Evolutionary conservation across 35 echinoderm and acorn worm species (phyloP).

Genomic region (Lytechinus pictus): DNA sequence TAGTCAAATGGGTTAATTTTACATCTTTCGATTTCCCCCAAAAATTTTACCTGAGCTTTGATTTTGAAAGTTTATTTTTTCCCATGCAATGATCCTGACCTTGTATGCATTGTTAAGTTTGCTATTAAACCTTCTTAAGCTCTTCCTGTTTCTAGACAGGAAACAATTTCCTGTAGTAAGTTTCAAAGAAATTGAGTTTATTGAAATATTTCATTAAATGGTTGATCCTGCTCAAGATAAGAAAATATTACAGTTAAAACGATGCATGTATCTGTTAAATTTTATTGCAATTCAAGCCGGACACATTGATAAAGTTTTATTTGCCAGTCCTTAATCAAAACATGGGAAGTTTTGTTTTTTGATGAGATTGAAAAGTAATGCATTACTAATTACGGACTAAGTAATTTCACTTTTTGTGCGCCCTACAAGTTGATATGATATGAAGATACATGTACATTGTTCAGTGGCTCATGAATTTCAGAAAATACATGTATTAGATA

Average conservation of each 20-base stretch:
- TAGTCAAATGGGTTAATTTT: not conserved
- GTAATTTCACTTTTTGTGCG: not conserved
- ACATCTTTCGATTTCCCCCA: not conserved
- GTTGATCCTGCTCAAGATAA: not conserved
- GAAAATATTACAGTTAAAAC: not conserved
- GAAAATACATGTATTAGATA: no score
- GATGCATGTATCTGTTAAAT: not conserved
- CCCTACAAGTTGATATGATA: no score
- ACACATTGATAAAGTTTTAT: not conserved
- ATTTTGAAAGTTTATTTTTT: not conserved
- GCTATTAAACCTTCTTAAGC: not conserved
- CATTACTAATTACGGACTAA: not conserved
- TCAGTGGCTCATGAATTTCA: no score
- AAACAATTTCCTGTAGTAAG: not conserved
- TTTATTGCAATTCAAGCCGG: not conserved
- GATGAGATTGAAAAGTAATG: not conserved
- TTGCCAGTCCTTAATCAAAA: not conserved
- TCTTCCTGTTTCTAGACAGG: not conserved
- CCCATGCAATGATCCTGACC: not conserved
- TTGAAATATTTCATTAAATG: not conserved
- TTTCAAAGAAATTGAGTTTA: not conserved
- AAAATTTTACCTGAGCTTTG: not conserved
- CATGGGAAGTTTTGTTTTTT: no score
- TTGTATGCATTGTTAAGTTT: not conserved
- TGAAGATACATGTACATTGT: no score